Conservation (phyloP, 2,888 invertebrate genomes). For the Nomada flava region DNA sequence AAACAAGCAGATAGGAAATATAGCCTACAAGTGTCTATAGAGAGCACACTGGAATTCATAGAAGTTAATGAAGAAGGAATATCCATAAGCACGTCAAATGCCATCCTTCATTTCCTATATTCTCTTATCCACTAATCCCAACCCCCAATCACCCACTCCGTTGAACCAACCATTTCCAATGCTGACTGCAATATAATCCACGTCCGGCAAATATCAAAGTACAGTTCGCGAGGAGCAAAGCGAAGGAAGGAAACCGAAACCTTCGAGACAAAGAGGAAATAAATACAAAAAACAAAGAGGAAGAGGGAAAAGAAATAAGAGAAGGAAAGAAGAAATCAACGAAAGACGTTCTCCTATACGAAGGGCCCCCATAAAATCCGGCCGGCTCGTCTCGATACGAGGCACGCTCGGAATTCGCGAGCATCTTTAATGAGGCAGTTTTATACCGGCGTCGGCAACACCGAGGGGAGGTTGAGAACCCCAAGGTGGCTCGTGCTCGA, state of each 20-base stretch:
- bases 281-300: not conserved
- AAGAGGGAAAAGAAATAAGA: conserved; percentile 1
- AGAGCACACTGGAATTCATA: no score
- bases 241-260: not conserved
- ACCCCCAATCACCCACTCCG: no score
- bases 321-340: conserved; percentile 12
- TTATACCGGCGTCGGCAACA: conserved; percentile 56
- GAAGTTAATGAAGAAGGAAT: no score
- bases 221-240: not conserved
- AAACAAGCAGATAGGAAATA: no score
- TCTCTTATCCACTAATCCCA: no score
- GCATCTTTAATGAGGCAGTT: conserved; percentile 67
- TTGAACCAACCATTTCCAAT: no score
- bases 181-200: no score
- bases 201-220: no score
- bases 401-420: conserved; percentile 57
- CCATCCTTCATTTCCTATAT: no score
- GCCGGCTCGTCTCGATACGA: conserved; percentile 41
- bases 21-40: no score
- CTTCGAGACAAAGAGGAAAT: not conserved
- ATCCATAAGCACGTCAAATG: no score
- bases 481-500: conserved; percentile 83
- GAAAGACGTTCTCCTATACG: conserved; percentile 10
- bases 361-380: conserved; percentile 38
- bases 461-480: conserved; percentile 78